Evolutionary conservation across 1,140 invertebrate genomes (phyloP), one percentile per base, ranked within the genome.

Genomic region (Agrypnia vestita): DNA sequence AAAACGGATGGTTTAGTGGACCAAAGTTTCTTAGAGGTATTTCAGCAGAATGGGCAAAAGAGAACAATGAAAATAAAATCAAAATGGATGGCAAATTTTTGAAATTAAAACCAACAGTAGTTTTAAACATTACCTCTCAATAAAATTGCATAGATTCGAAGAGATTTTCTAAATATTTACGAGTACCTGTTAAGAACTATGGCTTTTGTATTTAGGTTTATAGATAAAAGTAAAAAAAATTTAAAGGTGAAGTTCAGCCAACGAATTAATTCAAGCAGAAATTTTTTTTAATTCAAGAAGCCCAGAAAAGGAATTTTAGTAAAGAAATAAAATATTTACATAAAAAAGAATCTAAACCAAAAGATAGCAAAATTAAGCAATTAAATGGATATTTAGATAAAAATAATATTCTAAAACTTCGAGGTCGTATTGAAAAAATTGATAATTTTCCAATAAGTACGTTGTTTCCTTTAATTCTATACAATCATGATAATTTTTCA

Each of bases 361-460:
- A 51, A 13, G 49, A 51, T 9, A 51, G 49, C 8, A 51, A 51
- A 51, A 13, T 51, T 12, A 51, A 4, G 49, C 49, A 51, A 12
- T 51, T 51, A 51, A 51, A 51, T 9, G 49, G 35, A 6, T 67
- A 17, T 8, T 15, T 67, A 47, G 62, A 67, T 46, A 67, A 17
- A 0, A 10, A 46, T 12, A 6, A n/a, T 15, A 46, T 46, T 0
- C 4, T 67, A 0, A 13, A 13, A 46, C 4, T 67, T 0, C 46
- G 13, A 21, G 69, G 46, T 8, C 46, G 69, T 3, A 21, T 72
- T 21, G 49, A n/a, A 1, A 13, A 9, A 0, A 13, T 19, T 21
- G 17, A 72, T 13, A 15, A 51, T 51, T 9, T 67, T 6, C 4
- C 9, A n/a, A 1, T 67, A 15, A 12, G n/a, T 51, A 3, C 49